Base-by-base conservation (phyloP, 2,797 vertebrate species). In the Ciconia nigra region DNA sequence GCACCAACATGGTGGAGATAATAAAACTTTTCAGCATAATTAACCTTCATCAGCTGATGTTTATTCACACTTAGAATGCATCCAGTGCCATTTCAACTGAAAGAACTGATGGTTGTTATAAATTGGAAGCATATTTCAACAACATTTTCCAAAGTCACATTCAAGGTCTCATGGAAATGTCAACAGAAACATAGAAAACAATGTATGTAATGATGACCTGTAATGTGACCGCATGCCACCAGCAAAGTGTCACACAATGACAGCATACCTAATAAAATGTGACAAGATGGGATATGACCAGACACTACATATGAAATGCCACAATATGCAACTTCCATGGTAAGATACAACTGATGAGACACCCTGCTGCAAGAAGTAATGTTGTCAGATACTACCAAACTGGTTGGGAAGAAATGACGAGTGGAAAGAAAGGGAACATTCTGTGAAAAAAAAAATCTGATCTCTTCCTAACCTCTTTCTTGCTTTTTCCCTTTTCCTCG, bases 391-490 rank as follows among this genome's bases (percentile, higher is more conserved):
- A 65, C 44, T 72, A 85, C 57, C 88, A 90, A 74, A 87, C 37
- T 35, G 47, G 12, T 8, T 57, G 86, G 86, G 78, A 91, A 92
- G 83, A 90, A 93, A 71, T 0, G 1, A 35, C 1, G 9, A 92
- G 24, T 35, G 26, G 65, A 89, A 88, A 86, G 54, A 79, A 90
- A 89, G 46, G 35, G 89, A 96, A 96, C 82, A 33, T 87, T 91
- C 58, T 94, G 87, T 93, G 65, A 91, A 85, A 81, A 93, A 74
- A 66, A 13, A 0, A 28, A 85, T 76, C 70, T 62, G 39, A 96
- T 96, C 65, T 84, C 39, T 54, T 80, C 57, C 61, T 85, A 93
- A 95, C 89, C 86, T 93, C 80, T 84, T 91, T 61, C 83, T 89
- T 89, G 52, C 25, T 78, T 96, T 91, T 86, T 74, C 15, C 58